These are phyloP conservation scores for Argyra leucocephala DNA, from an alignment of 2,888 invertebrate species.

Conservation along the genomic window DNA sequence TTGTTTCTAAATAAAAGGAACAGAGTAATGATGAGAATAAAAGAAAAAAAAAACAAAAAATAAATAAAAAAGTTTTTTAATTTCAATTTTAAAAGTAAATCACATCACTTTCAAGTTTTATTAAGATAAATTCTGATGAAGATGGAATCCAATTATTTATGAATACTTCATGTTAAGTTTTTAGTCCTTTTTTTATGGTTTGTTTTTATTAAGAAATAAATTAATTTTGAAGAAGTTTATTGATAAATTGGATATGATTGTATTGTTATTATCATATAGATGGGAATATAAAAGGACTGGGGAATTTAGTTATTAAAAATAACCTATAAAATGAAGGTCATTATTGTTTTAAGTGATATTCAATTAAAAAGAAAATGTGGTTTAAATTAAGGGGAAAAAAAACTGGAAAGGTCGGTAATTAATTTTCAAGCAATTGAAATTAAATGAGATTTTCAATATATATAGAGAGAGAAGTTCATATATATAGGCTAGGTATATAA, in stretches of 20 bases:
- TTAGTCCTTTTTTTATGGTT: background rate
- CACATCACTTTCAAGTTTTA: background rate
- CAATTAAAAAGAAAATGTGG: no score
- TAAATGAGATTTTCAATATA: no score
- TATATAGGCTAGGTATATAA: no score
- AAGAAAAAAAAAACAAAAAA: background rate
- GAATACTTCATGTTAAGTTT: background rate
- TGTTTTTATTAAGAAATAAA: background rate
- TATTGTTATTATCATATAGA: no score
- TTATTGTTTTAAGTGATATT: no score
- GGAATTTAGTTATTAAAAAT: no score
- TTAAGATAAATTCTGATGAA: constrained; percentile 3
- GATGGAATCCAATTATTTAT: background rate
- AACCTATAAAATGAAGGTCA: no score
- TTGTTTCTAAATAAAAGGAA: background rate
- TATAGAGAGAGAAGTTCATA: no score
- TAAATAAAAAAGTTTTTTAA: background rate
- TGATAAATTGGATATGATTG: background rate
- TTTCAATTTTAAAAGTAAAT: background rate
- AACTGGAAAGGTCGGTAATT: no score
- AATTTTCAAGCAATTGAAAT: no score
- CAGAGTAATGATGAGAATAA: background rate
- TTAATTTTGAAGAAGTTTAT: background rate
- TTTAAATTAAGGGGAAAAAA: no score
- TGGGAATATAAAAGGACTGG: no score